Conservation (phyloP, 2,113 vertebrate genomes). For the Psilopogon haemacephalus region DNA sequence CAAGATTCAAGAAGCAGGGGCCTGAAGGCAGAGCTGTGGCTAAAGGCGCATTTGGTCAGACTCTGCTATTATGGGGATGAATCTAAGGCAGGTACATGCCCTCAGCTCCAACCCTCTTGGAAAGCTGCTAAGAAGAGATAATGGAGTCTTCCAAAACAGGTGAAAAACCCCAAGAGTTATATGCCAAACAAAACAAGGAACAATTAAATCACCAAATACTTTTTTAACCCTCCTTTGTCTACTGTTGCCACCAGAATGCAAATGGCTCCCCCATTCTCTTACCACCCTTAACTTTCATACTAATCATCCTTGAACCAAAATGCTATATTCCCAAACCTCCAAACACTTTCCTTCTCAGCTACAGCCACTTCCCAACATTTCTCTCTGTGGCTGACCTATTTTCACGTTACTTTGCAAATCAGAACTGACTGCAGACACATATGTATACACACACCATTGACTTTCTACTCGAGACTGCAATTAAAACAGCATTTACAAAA, state of each 20-base stretch:
- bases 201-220: neutral
- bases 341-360: neutral
- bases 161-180: neutral
- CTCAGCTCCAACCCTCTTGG: neutral
- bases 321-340: neutral
- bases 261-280: neutral
- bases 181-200: neutral
- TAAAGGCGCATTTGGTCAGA: neutral
- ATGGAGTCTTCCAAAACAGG: neutral
- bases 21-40: neutral
- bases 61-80: accelerated
- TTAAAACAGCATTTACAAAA: slow-evolving; percentile 52
- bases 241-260: neutral
- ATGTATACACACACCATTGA: slow-evolving; percentile 55
- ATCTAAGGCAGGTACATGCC: neutral
- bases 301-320: neutral
- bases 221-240: neutral
- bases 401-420: slow-evolving; percentile 57
- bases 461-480: slow-evolving; percentile 48
- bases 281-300: neutral
- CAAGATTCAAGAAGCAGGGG: neutral
- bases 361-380: slow-evolving; percentile 12
- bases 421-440: slow-evolving; percentile 61
- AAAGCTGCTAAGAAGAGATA: neutral
- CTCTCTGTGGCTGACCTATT: slow-evolving; percentile 58